Conservation (phyloP, 2,888 invertebrate genomes). For the Leptopilina syphax region DNA sequence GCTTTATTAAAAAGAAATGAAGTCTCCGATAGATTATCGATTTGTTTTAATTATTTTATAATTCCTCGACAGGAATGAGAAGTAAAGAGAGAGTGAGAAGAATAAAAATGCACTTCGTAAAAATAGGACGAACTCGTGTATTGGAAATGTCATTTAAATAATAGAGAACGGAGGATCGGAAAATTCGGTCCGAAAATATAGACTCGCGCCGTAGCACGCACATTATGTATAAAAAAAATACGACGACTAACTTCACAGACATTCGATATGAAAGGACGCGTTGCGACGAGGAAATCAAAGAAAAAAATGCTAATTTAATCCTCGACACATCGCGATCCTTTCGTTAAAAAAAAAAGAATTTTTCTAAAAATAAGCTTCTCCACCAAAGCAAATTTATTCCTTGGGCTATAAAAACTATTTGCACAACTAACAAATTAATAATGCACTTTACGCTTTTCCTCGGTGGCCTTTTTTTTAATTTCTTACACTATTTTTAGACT, state of each 20-base stretch:
- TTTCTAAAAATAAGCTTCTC: constrained; percentile 27
- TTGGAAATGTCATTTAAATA: constrained; percentile 22
- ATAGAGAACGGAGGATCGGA: constrained; percentile 41
- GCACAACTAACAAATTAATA: constrained; percentile 42
- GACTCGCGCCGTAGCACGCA: constrained; percentile 77
- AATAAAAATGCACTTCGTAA: constrained; percentile 18
- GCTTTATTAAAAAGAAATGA: constrained; percentile 5
- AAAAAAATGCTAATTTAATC: constrained; percentile 46
- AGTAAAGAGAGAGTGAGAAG: too few relatives aligned
- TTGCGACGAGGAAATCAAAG: constrained; percentile 39
- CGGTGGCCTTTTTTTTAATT: constrained; percentile 15
- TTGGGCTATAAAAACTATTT: constrained; percentile 15
- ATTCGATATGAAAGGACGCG: constrained; percentile 45
- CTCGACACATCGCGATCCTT: constrained; percentile 29
- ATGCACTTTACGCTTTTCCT: constrained; percentile 35
- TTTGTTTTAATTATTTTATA: constrained; percentile 25
- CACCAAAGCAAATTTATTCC: background rate
- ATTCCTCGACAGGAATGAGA: background rate
- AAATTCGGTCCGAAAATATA: constrained; percentile 63
- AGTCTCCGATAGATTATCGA: background rate
- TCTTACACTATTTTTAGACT: constrained; percentile 44
- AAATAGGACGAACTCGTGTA: constrained; percentile 19
- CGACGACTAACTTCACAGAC: constrained; percentile 69
- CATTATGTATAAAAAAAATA: constrained; percentile 44
- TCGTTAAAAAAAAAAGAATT: background rate